A percentile compares a stretch with the other conserved stretches of the same genome.
Evolutionary conservation across 2,113 vertebrate genomes (phyloP).

Genomic region (Pedetes capensis): DNA sequence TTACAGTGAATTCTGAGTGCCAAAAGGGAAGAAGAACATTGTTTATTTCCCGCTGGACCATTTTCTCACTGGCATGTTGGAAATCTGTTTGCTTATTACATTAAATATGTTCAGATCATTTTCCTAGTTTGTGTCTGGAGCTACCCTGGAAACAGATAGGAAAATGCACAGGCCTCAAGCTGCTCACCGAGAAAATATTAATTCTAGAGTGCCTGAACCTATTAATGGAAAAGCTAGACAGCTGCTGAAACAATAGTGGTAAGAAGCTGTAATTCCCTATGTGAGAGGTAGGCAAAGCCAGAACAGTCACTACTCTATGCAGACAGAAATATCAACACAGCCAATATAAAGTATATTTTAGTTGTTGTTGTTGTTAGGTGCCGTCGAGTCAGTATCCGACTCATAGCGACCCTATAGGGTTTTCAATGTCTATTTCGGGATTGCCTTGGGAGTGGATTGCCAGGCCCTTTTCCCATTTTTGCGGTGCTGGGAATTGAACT

Average conservation of each 20-base stretch:
- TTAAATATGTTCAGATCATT: neutral
- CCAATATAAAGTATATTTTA: neutral
- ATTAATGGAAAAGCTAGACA: constrained; percentile 16
- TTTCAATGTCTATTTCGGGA: too few species aligned
- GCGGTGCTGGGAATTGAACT: too few species aligned
- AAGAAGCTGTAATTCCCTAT: neutral
- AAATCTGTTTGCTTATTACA: neutral
- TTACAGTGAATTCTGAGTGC: neutral
- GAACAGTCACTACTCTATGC: neutral
- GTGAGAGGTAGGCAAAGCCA: neutral
- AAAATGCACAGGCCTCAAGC: neutral
- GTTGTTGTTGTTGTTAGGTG: too few species aligned
- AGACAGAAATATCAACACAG: neutral
- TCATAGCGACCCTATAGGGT: too few species aligned
- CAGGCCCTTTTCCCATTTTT: too few species aligned
- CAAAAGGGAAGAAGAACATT: neutral
- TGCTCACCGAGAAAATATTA: constrained; percentile 45
- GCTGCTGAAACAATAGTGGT: neutral
- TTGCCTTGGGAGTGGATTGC: too few species aligned
- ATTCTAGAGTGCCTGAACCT: neutral
- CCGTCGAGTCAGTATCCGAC: too few species aligned
- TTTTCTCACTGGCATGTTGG: neutral
- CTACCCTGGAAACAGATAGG: neutral
- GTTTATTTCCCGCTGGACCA: neutral
- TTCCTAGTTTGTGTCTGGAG: neutral